Evolutionary conservation across 2,113 vertebrate species (phyloP), one percentile per base, ranked within the genome.

Genomic region (Podarcis muralis): DNA sequence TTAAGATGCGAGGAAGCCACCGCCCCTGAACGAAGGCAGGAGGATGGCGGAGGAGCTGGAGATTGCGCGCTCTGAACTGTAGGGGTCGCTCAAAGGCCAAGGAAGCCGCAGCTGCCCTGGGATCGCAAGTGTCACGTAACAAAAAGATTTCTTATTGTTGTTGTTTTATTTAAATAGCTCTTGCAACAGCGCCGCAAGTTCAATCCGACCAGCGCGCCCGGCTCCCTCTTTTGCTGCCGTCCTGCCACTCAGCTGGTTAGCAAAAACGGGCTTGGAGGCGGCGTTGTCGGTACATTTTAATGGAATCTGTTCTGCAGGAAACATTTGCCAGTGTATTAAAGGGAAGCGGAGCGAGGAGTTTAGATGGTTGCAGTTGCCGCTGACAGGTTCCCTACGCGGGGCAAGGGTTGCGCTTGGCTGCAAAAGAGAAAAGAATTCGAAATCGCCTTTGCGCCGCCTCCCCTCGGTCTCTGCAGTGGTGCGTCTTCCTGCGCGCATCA

Each of bases 21-120:
- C 4, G 27, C 53, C 81, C 37, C 3, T 0, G 9, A 13, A 18
- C 11, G 18, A 9, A 66, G 27, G 6, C 59, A n/a, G 6, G 6
- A n/a, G 27, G 23, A 53, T 25, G 2, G 3, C 2, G 20, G 23
- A 8, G 7, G 85, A 20, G 3, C 2, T 27, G 15, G 23, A 48
- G 16, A 3, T 1, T 20, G 12, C 9, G 37, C 43, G 1, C 59
- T 13, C 20, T 20, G 22, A 0, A 18, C 71, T 1, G 5, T 0
- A 35, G 80, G n/a, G 72, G 59, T 37, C 81, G 15, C 15, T 22
- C 5, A 11, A 5, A 20, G 13, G 48, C 48, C 1, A 20, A 87
- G 43, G 4, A 57, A 25, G 76, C 32, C 43, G 6, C 0, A 6
- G 20, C 7, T 74, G 3, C 25, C 13, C 25, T 8, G 25, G 20